phyloP scores from a whole-genome alignment of 2,113 vertebrate species.

The Heterocephalus glaber region DNA sequence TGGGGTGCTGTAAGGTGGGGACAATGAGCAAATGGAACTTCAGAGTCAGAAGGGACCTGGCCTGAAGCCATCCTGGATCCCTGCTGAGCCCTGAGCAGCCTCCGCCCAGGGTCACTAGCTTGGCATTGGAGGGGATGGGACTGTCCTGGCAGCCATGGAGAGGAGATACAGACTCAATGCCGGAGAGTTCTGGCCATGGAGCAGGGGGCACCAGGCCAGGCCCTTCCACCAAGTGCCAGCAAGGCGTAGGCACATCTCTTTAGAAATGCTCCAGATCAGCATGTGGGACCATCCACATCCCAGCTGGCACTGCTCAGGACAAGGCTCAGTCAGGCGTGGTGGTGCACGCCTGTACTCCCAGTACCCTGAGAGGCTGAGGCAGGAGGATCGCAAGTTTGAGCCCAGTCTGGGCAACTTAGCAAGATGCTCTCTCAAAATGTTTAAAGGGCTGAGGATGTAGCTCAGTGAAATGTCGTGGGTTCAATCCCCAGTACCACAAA shows the following conservation, averaged over 20 bases:
- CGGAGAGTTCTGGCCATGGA: not conserved
- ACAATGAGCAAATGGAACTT: not conserved
- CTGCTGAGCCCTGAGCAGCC: not conserved
- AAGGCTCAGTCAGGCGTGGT: not conserved
- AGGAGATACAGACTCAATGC: not conserved
- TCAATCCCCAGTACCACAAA: not conserved
- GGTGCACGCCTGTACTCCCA: not conserved
- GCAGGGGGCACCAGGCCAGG: not conserved
- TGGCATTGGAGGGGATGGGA: not conserved
- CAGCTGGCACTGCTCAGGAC: not conserved
- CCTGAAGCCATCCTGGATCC: not conserved
- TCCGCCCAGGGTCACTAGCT: not conserved
- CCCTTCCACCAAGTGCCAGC: not conserved
- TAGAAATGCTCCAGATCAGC: not conserved
- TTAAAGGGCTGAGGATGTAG: not conserved
- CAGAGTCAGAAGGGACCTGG: not conserved
- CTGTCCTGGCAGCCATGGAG: not conserved
- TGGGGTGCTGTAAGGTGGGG: not conserved
- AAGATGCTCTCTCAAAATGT: not conserved
- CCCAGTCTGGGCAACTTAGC: not conserved
- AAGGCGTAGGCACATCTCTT: not conserved
- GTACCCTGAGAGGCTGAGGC: not conserved
- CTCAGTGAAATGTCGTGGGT: not conserved
- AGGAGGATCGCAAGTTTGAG: not conserved
- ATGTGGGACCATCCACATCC: accelerated